Base-by-base conservation (phyloP, 2,888 invertebrate species). In the Mylabris sibirica region DNA sequence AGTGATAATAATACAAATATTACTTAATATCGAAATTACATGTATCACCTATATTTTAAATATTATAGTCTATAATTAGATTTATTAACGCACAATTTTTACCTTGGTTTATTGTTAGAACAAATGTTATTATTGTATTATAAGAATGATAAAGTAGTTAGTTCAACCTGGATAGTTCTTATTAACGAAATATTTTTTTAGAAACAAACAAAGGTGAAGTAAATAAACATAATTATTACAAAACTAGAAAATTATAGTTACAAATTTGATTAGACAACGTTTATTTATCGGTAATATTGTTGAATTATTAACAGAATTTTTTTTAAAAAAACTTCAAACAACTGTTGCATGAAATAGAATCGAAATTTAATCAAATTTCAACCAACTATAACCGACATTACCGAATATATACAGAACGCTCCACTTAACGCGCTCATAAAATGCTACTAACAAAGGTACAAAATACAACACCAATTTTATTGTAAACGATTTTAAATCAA, bases 1-100 rank as follows among this genome's bases (percentile, higher is more conserved):
- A 4, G n/a, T 44, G 17, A 44, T 44, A 44, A 44, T 44, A 17
- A 44, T 44, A 49, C 20, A 49, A 49, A 49, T 49, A 49, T 49
- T 49, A 9, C 20, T 49, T 49, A 49, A 49, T 20, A 49, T 20
- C 11, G 6, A 49, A 49, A 49, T 49, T 49, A 49, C 2, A 20
- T 11, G 20, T 17, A 44, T 17, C 3, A 49, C 9, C 20, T 44
- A 17, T 41, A 14, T 12, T 12, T 14, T 41, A n/a, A 14, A 41
- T n/a, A 41, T 14, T 30, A 30, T 30, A 30, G 5, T 3, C 14
- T 44, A 44, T 44, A 44, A 44, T 44, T 44, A 44, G 12, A 12
- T 14, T 38, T 38, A 38, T 44, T 44, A 44, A 44, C 17, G n/a
- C 44, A n/a, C 14, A 14, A 41, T 41, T 41, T n/a, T 41, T n/a